Base-by-base conservation (phyloP, 2,797 vertebrate genomes). In the Labroides dimidiatus region DNA sequence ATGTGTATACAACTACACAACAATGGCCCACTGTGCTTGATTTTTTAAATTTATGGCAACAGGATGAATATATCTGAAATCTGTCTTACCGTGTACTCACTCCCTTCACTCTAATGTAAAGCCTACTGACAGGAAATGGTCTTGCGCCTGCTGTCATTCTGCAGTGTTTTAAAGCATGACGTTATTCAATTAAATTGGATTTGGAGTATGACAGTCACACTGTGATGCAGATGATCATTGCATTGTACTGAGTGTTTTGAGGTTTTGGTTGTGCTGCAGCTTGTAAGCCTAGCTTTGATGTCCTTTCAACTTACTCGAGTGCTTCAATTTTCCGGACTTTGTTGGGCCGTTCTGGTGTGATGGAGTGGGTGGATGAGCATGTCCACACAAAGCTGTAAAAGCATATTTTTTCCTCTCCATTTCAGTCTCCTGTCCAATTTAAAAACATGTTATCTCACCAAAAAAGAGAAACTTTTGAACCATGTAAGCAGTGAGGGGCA, bases 341-440 rank as follows among this genome's bases (percentile, higher is more conserved):
- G 23, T 19, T 59, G 62, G 42, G 15, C 27, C 19, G 16, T 24
- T 55, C 42, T 45, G 39, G 7, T 15, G 12, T 49, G 43, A 51
- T 58, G 10, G n/a, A 16, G 15, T 36, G 21, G 21, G 24, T 37
- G 44, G 13, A 47, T 10, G 10, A 49, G 19, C 19, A 65, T 1
- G 10, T 43, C 23, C 14, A 41, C 42, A 52, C 39, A 54, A 33
- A 37, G 44, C n/a, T 42, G 36, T 57, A 43, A 67, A 67, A 45
- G 16, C 27, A 51, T 50, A 21, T n/a, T 56, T 49, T 39, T 8
- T 48, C 19, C 23, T 55, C 13, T 53, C 16, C 21, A 17, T 50
- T 20, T 54, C 33, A 69, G 10, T 39, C 27, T 5, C 20, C 27
- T n/a, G 48, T 21, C 20, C 41, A 36, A 20, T 36, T 15, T 21